Base-by-base conservation (phyloP, 2,113 vertebrate species). In the Melanerpes aurifrons region DNA sequence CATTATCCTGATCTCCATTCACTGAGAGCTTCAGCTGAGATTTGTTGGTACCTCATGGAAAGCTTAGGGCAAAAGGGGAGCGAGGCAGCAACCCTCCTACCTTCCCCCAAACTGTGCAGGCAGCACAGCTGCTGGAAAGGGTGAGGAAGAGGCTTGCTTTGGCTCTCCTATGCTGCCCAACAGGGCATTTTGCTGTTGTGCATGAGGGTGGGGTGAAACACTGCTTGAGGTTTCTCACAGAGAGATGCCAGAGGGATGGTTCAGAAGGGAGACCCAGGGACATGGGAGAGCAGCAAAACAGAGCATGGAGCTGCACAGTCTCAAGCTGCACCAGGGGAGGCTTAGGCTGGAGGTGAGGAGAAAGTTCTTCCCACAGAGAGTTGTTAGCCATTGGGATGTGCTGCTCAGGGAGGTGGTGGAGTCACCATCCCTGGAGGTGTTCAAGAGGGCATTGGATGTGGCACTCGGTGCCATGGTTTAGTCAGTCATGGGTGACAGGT, bases 1-100 rank as follows among this genome's bases (percentile, higher is more conserved):
- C 89, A 79, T 95, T 95, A 96, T 94, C 77, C 87, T 91, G 93
- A 67, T 86, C 86, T 89, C 76, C 79, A 86, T 92, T 97, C 92
- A 94, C 70, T 54, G 83, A 86, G 92, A 89, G 73, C 76, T 87
- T 73, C 83, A 92, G 71, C 87, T 93, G 86, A 92, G 86, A 80
- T 74, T 88, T 89, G 66, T 84, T 85, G 66, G 63, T 89, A 70
- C 61, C 25, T 84, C 89, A 67, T 67, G 35, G 31, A 74, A 94
- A 74, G 92, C 37, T 57, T 58, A 83, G 80, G 47, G 80, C 66
- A 78, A 94, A 90, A 86, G 54, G 62, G 79, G 35, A 89, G 20
- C 40, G 78, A 22, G 22, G 31, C 26, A 89, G n/a, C 21, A 88
- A 40, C 10, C 5, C 31, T 48, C 32, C 47, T 47, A 45, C 6